phyloP scores from a whole-genome alignment of 2,113 vertebrate genomes.

The Orycteropus afer region DNA sequence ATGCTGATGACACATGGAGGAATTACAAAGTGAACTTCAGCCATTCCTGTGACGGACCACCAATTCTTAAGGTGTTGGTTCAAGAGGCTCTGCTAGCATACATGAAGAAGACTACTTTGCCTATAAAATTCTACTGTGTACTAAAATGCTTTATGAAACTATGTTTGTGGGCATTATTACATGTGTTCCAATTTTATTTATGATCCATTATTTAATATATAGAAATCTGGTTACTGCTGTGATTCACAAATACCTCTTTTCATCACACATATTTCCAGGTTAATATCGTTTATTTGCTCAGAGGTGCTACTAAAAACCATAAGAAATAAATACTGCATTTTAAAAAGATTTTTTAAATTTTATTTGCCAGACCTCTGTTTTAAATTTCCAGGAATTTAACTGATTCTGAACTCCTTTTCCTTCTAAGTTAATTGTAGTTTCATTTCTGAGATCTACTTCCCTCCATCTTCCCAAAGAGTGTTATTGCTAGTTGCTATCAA shows the following conservation, averaged over 20 bases:
- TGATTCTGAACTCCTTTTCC: neutral
- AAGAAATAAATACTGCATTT: neutral
- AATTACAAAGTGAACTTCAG: neutral
- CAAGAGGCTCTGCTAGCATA: neutral
- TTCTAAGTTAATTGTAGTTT: neutral
- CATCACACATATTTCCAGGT: neutral
- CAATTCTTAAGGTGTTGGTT: neutral
- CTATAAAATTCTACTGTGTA: neutral
- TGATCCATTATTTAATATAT: neutral
- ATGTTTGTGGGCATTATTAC: neutral
- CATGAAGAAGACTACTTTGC: fast-evolving
- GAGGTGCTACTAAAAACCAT: neutral
- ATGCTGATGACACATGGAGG: neutral
- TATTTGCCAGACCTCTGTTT: neutral
- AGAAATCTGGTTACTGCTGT: neutral
- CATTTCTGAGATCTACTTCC: neutral
- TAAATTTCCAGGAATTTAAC: neutral
- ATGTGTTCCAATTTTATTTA: neutral
- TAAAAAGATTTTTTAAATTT: neutral
- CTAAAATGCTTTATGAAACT: neutral
- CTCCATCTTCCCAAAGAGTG: neutral
- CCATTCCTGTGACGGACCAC: neutral
- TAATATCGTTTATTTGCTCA: neutral
- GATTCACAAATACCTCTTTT: neutral
- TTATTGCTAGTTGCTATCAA: neutral